Evolutionary conservation across 2,113 vertebrate genomes (phyloP).

Genomic region (Serinus canaria): DNA sequence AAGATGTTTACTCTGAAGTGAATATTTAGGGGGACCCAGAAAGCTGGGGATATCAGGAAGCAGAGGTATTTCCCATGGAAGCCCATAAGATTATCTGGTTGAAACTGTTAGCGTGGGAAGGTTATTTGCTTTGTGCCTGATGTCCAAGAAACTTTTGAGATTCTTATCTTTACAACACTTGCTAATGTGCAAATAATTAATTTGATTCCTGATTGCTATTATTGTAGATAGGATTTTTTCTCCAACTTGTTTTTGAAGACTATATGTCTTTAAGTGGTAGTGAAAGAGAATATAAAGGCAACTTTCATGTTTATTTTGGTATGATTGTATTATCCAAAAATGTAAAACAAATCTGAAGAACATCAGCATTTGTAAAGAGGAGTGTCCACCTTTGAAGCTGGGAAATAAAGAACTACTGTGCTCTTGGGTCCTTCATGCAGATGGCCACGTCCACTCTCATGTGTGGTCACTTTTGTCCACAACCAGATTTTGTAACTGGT

Average conservation of each 20-base stretch:
- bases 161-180: background rate
- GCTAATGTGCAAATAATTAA: background rate
- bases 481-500: background rate
- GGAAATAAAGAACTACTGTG: background rate
- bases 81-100: background rate
- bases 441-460: accelerated
- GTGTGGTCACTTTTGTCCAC: background rate
- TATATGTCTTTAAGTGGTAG: background rate
- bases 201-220: background rate
- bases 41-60: background rate
- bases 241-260: background rate
- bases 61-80: background rate
- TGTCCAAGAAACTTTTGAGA: background rate
- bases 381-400: background rate
- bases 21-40: background rate
- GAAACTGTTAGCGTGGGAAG: background rate
- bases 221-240: background rate
- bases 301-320: background rate
- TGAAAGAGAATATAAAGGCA: background rate
- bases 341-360: background rate
- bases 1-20: background rate
- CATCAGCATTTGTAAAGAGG: background rate
- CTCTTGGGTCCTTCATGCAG: background rate
- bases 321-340: background rate
- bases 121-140: background rate